Percentiles rank a stretch among this genome's conserved stretches.
These are phyloP conservation scores for Tenualosa ilisha DNA, from an alignment of 2,797 vertebrate genomes.

Conservation along the genomic window DNA sequence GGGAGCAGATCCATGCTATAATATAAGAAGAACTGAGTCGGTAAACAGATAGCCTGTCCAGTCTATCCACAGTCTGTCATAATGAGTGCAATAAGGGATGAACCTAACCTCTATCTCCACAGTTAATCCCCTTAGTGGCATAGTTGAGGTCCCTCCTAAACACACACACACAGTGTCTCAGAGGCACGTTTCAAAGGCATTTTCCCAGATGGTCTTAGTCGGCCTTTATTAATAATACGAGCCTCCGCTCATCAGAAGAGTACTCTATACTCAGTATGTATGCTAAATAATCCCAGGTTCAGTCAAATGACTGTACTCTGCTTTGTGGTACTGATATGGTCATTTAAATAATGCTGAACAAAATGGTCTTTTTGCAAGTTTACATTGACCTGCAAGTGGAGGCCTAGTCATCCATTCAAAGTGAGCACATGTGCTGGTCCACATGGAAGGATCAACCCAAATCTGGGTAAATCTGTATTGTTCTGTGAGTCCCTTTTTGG, in stretches of 20 bases:
- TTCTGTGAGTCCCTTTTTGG: neutral
- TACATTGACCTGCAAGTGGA: too few species aligned
- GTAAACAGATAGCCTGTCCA: conserved; percentile 26
- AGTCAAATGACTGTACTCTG: neutral
- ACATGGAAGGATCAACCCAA: neutral
- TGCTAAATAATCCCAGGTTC: neutral
- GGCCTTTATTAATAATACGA: conserved; percentile 37
- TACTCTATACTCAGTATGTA: neutral
- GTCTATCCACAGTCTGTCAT: conserved; percentile 35
- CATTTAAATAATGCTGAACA: too few species aligned
- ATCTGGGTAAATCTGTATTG: neutral
- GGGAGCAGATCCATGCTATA: neutral
- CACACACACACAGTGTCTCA: conserved; percentile 7
- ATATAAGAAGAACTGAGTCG: neutral
- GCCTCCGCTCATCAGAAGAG: conserved; percentile 23
- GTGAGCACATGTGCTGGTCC: neutral
- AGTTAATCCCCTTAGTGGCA: conserved; percentile 21
- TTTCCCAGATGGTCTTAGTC: conserved; percentile 32
- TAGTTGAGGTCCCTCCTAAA: conserved; percentile 5
- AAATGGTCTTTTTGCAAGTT: too few species aligned
- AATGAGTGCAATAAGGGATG: conserved; percentile 13
- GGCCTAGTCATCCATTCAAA: too few species aligned
- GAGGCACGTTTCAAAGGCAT: conserved; percentile 10
- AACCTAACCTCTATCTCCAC: conserved; percentile 8
- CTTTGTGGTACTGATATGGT: neutral